Base-by-base conservation (phyloP, 1,140 invertebrate genomes). In the Aphaenogaster floridana region DNA sequence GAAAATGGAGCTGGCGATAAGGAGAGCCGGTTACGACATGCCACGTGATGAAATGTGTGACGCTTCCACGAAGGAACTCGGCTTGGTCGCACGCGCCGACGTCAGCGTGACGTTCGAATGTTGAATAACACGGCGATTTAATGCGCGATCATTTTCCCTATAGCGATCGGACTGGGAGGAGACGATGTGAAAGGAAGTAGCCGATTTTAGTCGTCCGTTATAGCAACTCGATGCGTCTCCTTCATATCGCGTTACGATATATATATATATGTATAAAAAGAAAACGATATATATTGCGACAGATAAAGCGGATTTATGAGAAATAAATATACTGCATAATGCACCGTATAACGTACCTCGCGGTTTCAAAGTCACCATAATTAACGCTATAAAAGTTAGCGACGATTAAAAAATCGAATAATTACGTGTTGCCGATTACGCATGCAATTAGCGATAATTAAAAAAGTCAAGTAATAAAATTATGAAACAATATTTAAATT, bases 81-180 rank as follows among this genome's bases (percentile, higher is more conserved):
- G 50, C 36, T 34, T 21, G 64, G 64, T 81, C 79, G 79, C 66
- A 81, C 79, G 79, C 79, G 79, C 39, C 64, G 79, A 81, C 79
- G 66, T 81, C 79, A 81, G 79, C 66, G 77, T 80, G 77, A 80
- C 77, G 79, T 81, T 45, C 79, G 52, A 81, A 81, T 81, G 66
- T 80, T 63, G 52, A 69, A 80, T 80, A 80, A 69, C 36, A 42
- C 64, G 50, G 28, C 64, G 64, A 71, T 71, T 81, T 81, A 71
- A 81, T 81, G 64, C 66, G 64, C 48, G 64, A 81, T 81, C 50
- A 81, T 81, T 71, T 81, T 81, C 36, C 66, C 66, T 71, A n/a
- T 45, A 42, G 48, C 64, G 63, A 81, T 69, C 63, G 63, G 36
- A 28, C 48, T 15, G 50, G 39, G 66, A 71, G 79, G 48, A 69